These are phyloP conservation scores for Serrognathus titanus DNA, from an alignment of 2,888 invertebrate species.

Conservation along the genomic window DNA sequence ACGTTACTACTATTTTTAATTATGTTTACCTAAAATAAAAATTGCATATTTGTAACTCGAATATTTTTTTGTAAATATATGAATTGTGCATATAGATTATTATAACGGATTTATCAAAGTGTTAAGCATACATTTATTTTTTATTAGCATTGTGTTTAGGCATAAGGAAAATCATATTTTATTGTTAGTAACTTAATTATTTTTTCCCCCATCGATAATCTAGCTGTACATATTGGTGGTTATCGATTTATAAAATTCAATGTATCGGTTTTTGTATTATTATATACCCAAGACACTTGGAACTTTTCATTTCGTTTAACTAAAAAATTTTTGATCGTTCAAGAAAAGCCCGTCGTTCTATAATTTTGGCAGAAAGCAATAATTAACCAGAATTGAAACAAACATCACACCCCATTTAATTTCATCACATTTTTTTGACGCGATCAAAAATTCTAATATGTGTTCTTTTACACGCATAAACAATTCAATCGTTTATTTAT, in stretches of 20 bases:
- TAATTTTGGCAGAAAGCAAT: neutral
- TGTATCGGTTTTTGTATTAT: constrained; percentile 12
- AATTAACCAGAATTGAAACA: no score
- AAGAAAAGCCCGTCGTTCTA: neutral
- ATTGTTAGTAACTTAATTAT: constrained; percentile 13
- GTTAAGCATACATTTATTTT: constrained; percentile 44
- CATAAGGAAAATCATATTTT: constrained; percentile 15
- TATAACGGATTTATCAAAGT: constrained; percentile 48
- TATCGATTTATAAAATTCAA: constrained; percentile 9
- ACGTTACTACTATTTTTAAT: constrained; percentile 41
- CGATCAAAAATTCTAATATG: no score
- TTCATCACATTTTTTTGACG: no score
- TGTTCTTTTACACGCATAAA: no score
- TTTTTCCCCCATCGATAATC: constrained; percentile 1
- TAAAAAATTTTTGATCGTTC: neutral
- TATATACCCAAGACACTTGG: neutral
- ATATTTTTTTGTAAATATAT: constrained; percentile 50
- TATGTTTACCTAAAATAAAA: constrained; percentile 29
- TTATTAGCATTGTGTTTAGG: constrained; percentile 42
- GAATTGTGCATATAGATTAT: constrained; percentile 51
- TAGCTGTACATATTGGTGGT: constrained; percentile 19
- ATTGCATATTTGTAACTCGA: constrained; percentile 43
- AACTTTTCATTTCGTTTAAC: neutral
- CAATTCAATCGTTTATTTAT: constrained; percentile 4
- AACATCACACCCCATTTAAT: no score